phyloP scores from a whole-genome alignment of 2,113 vertebrate species.

The Paedocypris sp. region DNA sequence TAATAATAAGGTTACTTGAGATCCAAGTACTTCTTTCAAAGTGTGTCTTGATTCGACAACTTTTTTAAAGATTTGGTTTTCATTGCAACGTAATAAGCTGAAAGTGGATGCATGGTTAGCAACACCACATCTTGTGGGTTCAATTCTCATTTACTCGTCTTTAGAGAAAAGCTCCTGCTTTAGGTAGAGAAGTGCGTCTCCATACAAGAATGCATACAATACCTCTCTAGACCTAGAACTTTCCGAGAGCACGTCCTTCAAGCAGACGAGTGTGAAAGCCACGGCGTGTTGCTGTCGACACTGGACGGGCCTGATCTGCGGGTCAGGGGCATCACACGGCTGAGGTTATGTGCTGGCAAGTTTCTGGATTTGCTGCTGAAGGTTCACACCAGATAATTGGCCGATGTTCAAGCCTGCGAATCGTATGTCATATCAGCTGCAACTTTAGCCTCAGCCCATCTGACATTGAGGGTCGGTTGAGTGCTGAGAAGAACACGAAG shows the following conservation, averaged over 20 bases:
- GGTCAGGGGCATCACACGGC: conserved; percentile 5
- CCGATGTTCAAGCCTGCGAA: background rate
- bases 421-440: conserved; percentile 16
- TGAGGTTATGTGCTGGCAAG: conserved; percentile 45
- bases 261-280: conserved; percentile 5
- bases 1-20: no score
- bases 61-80: no score
- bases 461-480: background rate
- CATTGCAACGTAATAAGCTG: no score
- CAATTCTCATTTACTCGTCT: no score
- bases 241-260: background rate
- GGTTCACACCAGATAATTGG: conserved; percentile 31
- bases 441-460: background rate
- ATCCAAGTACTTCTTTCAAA: no score
- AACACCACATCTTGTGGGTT: no score
- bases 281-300: background rate
- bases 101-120: no score
- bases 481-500: background rate
- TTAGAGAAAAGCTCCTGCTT: no score
- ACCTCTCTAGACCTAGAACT: background rate
- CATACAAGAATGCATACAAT: no score
- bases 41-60: no score
- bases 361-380: conserved; percentile 41
- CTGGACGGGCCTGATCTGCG: background rate
- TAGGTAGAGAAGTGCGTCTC: no score